phyloP scores from a whole-genome alignment of 2,888 invertebrate species.

The Heterodera filipjevi region DNA sequence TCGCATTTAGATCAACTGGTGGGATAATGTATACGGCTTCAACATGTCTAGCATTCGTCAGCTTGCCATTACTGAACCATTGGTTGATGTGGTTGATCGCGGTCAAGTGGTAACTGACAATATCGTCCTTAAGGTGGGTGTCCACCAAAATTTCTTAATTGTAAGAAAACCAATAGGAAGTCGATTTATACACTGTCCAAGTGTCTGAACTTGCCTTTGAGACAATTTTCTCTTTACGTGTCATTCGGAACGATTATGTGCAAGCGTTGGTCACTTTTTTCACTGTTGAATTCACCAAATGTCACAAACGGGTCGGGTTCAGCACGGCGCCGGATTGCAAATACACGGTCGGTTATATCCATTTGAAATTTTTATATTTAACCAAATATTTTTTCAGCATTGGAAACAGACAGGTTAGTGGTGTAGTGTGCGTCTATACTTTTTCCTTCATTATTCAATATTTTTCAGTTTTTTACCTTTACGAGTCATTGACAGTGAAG shows the following conservation, averaged over 20 bases:
- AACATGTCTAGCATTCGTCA: constrained; percentile 98
- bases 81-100: constrained; percentile 97
- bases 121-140: constrained; percentile 80
- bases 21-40: constrained; percentile 74
- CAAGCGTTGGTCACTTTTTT: constrained; percentile 97
- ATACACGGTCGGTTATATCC: constrained; percentile 77
- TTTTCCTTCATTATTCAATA: background rate
- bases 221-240: constrained; percentile 73
- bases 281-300: constrained; percentile 98
- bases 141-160: too few species aligned
- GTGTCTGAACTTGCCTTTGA: constrained; percentile 90
- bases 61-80: constrained; percentile 94
- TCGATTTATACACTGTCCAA: constrained; percentile 96
- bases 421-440: background rate
- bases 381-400: background rate
- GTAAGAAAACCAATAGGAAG: too few species aligned
- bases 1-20: constrained; percentile 33
- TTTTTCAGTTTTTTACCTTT: constrained; percentile 86
- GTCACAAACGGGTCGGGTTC: constrained; percentile 96
- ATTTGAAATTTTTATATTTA: too few species aligned
- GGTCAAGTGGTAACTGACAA: constrained; percentile 97
- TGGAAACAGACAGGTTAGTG: constrained; percentile 2
- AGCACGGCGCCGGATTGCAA: constrained; percentile 93
- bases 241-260: constrained; percentile 67
- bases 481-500: constrained; percentile 91